Evolutionary conservation across 2,888 invertebrate genomes (phyloP), one percentile per base, ranked within the genome.

Genomic region (Artemia sp.): DNA sequence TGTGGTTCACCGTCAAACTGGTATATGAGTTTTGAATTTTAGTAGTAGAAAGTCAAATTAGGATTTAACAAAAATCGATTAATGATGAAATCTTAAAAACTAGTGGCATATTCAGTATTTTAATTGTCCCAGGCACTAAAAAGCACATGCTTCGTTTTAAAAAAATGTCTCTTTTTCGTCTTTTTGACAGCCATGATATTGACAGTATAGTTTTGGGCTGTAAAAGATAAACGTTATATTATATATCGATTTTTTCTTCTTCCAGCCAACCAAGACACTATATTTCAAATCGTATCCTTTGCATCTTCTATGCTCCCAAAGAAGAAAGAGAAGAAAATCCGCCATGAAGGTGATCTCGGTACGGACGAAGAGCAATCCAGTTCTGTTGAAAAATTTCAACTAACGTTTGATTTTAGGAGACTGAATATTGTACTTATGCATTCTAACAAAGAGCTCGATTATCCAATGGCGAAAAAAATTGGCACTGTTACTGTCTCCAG

Each of bases 401-500:
- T 94, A 50, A 89, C 89, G 50, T 94, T 95, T 76, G 93, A 95
- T 78, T 95, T 95, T 78, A 90, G 92, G 78, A 85, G 93, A 12
- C 80, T 96, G 71, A 94, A 92, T 78, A 87, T 95, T 72, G 80
- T 95, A 70, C 81, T 95, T 73, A 80, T 95, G 73, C 83, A 93
- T 71, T 90, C 90, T 1, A 81, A 88, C 75, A 78, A 77, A n/a
- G 85, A 85, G 73, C 87, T 87, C 73, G 86, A 86, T 66, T 80
- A 81, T 73, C 79, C 87, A 68, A 82, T 86, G 51, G 92, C 90
- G 0, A 84, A 88, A 74, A 95, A 95, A 82, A 90, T 95, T 72
- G 93, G 93, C 71, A 95, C 94, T 0, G 91, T 93, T 19, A 94
- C 93, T 12, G 85, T 95, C 84, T 87, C 87, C 72, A 90, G 90